Evolutionary conservation across 2,113 vertebrate genomes (phyloP), one percentile per base, ranked within the genome.

Genomic region (Eublepharis macularius): DNA sequence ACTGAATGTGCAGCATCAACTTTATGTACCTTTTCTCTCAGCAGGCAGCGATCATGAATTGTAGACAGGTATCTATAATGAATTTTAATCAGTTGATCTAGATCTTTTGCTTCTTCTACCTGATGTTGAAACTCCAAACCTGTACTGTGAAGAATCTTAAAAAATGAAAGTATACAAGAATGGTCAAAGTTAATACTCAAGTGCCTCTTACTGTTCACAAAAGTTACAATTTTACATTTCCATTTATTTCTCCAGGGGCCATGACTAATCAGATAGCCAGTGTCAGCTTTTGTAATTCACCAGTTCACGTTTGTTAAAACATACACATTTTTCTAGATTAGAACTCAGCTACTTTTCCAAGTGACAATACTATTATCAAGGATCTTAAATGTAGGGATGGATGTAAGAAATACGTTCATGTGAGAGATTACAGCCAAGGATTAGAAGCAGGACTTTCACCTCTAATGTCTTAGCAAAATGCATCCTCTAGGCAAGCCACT

Each of bases 71-170:
- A 99, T 94, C 98, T 96, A 92, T 99, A 99, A 91, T 99, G 99
- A 94, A 99, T 98, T 96, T 99, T 99, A 93, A 99, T 99, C 86
- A 99, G 94, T 26, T 99, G 98, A 95, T 99, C 98, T 95, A 99
- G 95, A 95, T 99, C 98, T 88, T 99, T 99, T 21, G 99, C 99
- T 94, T 99, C 99, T 88, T 99, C 97, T 1, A 99, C 98, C 90
- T 99, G 98, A 93, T 99, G 98, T 87, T 99, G 98, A 95, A 99
- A 99, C 92, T 99, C 98, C 91, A 99, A 95, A 11, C 98, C 98
- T 0, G 98, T 99, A 93, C 98, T 99, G 87, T 99, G 98, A 80
- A 99, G 97, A 91, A 99, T 99, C 98, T 99, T 36, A 87, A 89
- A 88, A 75, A 85, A 73, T 91, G 89, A 83, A 92, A 45, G 1